phyloP scores from a whole-genome alignment of 37 sponge, comb jelly and placozoan species.

The Agelas oroides region DNA sequence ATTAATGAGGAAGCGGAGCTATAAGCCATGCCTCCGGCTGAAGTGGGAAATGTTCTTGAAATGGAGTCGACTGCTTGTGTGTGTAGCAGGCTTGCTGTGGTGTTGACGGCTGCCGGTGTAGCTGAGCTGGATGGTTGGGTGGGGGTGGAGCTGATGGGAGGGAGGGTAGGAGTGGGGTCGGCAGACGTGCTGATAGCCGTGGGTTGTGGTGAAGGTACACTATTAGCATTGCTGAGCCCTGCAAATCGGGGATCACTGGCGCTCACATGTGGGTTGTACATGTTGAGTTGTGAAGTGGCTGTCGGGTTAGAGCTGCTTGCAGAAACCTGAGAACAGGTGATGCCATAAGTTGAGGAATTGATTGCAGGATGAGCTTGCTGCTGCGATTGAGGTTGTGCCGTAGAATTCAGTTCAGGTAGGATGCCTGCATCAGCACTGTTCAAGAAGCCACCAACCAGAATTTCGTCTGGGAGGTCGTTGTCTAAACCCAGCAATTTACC shows the following conservation, averaged over 20 bases:
- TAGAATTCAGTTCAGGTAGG: too few species aligned
- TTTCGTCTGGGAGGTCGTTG: conserved; percentile 30
- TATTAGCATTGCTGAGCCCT: background rate
- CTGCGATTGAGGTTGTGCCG: background rate
- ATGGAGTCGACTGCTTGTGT: background rate
- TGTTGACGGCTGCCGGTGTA: background rate
- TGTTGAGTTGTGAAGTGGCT: conserved; percentile 1
- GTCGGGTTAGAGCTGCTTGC: conserved; percentile 4
- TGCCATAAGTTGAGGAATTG: background rate
- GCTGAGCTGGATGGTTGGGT: conserved; percentile 7
- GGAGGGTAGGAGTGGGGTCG: conserved; percentile 77
- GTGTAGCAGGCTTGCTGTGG: background rate
- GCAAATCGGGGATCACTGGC: too few species aligned
- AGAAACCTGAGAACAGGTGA: too few species aligned
- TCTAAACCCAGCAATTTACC: background rate
- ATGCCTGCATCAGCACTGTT: too few species aligned
- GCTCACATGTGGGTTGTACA: conserved; percentile 32
- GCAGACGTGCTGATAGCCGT: conserved; percentile 62
- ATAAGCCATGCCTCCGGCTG: background rate
- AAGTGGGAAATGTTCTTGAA: background rate
- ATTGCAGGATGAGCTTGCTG: background rate
- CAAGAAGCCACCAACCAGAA: background rate
- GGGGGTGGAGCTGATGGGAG: conserved; percentile 53
- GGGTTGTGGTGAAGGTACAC: conserved; percentile 10
- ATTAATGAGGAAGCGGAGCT: background rate